Evolutionary conservation across 2,888 invertebrate species (phyloP), one percentile per base, ranked within the genome.

Genomic region (Shargacucullia verbasci): DNA sequence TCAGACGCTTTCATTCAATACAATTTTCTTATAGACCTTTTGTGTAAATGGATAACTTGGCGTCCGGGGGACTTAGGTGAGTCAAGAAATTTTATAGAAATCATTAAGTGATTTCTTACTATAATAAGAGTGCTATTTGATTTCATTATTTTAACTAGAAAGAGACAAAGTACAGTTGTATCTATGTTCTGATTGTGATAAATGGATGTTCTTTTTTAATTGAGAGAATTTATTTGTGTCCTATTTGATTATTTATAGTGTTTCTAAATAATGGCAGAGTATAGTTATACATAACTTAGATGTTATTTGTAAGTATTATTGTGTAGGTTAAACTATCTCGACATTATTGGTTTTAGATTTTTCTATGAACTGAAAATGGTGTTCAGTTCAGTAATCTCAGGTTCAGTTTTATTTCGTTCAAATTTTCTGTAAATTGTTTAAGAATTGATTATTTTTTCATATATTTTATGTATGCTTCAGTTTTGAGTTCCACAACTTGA

Each of bases 101-200:
- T 40, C 6, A 25, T 37, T 37, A 43, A 34, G 61, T 57, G 35
- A 41, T 27, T 49, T 46, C 9, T n/a, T 15, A 20, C 31, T 40
- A 47, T 46, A 27, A 10, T 33, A 52, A 47, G 44, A 47, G 45
- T 69, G 54, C 69, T 70, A 50, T 47, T 50, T 59, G 41, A 50
- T 57, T 56, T 44, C 37, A 38, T 27, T 48, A 43, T 39, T 41
- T 56, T 11, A 55, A 55, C 41, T 45, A 55, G 15, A 20, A 53
- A 54, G 55, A 61, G 40, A 45, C 56, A 57, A 66, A 62, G 61
- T 71, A 65, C 66, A 76, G 50, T 40, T 59, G 52, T 63, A 48
- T 58, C 40, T 62, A 45, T 25, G 12, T 65, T 70, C 41, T 59
- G 33, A 76, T 67, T 75, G 77, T 75, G 77, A 76, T 75, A 75